Evolutionary conservation across 2,888 invertebrate genomes (phyloP).

Genomic region (Polydrusus cervinus): DNA sequence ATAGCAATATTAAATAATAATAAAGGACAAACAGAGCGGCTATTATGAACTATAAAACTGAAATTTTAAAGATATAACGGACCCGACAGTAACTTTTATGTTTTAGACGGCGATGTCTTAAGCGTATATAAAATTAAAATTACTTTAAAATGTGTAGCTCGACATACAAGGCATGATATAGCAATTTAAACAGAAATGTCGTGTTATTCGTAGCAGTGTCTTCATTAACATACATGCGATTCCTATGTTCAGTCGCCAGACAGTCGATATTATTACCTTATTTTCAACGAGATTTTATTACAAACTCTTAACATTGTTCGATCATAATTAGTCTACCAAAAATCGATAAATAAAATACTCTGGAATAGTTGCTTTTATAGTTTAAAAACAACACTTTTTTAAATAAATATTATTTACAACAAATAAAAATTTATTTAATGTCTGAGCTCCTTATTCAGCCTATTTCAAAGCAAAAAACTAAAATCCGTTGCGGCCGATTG

Average conservation of each 20-base stretch:
- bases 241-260: conserved; percentile 34
- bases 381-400: no score
- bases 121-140: conserved; percentile 58
- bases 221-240: conserved; percentile 60
- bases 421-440: no score
- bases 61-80: conserved; percentile 57
- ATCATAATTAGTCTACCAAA: background rate
- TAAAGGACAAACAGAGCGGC: conserved; percentile 28
- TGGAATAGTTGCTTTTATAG: no score
- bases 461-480: no score
- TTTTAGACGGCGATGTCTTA: conserved; percentile 56
- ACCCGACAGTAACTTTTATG: conserved; percentile 58
- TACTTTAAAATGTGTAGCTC: conserved; percentile 47
- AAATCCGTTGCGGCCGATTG: no score
- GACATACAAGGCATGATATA: conserved; percentile 48
- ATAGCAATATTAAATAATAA: conserved; percentile 44
- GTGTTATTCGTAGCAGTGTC: conserved; percentile 58
- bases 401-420: no score
- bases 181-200: conserved; percentile 60
- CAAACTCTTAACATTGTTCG: background rate
- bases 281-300: background rate
- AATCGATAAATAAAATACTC: no score
- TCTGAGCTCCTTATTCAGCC: no score
- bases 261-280: conserved; percentile 36
- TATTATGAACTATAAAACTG: conserved; percentile 27